Evolutionary conservation across 2,797 vertebrate species (phyloP).

Genomic region (Numenius phaeopus): DNA sequence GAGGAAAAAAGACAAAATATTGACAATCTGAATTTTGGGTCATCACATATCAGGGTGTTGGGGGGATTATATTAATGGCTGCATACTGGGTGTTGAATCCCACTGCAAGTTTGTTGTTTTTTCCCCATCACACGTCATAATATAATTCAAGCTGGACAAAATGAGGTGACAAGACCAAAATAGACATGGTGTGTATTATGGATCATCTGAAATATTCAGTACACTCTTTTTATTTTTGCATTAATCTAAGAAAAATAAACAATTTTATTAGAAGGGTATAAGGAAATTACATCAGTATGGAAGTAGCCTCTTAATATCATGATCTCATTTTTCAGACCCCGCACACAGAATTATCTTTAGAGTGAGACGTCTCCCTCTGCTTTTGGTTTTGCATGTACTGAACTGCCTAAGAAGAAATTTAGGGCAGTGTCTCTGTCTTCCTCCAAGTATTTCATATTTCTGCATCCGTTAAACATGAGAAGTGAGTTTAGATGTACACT

Average conservation of each 20-base stretch:
- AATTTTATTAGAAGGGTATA: background rate
- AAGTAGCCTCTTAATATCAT: conserved; percentile 12
- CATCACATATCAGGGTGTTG: rapidly evolving
- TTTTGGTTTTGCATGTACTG: conserved; percentile 4
- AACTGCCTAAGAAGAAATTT: background rate
- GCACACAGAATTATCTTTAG: background rate
- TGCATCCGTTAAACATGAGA: background rate
- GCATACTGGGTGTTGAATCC: background rate
- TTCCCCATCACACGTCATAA: rapidly evolving
- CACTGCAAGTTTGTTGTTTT: background rate
- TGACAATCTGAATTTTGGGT: background rate
- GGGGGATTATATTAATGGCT: background rate
- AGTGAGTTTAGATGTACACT: background rate
- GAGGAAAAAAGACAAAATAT: background rate
- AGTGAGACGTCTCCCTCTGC: background rate
- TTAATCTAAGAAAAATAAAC: conserved; percentile 38
- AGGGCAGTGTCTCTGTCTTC: background rate
- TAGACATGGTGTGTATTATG: background rate
- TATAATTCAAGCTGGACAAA: background rate
- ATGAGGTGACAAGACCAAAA: background rate
- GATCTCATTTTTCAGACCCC: conserved; percentile 53
- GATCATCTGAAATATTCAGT: conserved; percentile 10
- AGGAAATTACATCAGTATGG: background rate
- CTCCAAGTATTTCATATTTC: background rate
- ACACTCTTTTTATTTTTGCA: background rate